These are phyloP conservation scores for Trichogramma dendrolimi DNA, from an alignment of 2,888 invertebrate genomes.

Conservation along the genomic window DNA sequence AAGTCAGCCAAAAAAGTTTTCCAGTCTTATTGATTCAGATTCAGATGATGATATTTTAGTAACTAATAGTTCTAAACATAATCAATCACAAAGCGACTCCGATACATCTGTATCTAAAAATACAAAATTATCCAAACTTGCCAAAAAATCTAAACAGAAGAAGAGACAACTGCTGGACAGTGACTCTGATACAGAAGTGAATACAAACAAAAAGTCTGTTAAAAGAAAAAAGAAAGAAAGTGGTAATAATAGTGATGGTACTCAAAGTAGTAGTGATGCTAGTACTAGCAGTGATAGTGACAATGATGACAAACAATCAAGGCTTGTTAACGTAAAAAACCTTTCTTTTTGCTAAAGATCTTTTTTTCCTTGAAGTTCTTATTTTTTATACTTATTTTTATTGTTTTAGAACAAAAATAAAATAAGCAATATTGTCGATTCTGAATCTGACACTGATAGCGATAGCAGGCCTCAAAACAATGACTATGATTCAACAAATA, in stretches of 20 bases:
- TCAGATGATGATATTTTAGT: slow-evolving; percentile 22
- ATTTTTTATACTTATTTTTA: slow-evolving; percentile 1
- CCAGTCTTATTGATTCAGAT: not conserved
- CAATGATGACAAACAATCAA: not conserved
- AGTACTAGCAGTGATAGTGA: not conserved
- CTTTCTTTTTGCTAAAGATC: not conserved
- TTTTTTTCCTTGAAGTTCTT: not conserved
- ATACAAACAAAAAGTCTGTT: not conserved
- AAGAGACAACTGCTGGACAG: slow-evolving; percentile 32
- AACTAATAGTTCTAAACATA: not conserved
- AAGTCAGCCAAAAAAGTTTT: slow-evolving; percentile 9
- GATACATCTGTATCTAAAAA: not conserved
- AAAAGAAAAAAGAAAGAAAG: slow-evolving; percentile 21
- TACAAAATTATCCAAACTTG: slow-evolving; percentile 2
- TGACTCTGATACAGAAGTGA: slow-evolving; percentile 36
- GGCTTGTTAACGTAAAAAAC: not conserved
- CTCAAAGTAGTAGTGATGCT: slow-evolving; percentile 1
- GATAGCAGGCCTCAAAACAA: not conserved
- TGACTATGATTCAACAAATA: slow-evolving; percentile 12
- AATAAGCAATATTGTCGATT: slow-evolving; percentile 33
- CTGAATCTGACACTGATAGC: slow-evolving; percentile 36
- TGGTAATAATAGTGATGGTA: slow-evolving; percentile 6
- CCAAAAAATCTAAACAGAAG: slow-evolving; percentile 13
- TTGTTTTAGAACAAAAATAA: slow-evolving; percentile 30
- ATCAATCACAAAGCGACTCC: not conserved